A percentile compares a stretch with the other conserved stretches of the same genome.
Evolutionary conservation across 2,797 vertebrate genomes (phyloP).

Genomic region (Clamator glandarius): DNA sequence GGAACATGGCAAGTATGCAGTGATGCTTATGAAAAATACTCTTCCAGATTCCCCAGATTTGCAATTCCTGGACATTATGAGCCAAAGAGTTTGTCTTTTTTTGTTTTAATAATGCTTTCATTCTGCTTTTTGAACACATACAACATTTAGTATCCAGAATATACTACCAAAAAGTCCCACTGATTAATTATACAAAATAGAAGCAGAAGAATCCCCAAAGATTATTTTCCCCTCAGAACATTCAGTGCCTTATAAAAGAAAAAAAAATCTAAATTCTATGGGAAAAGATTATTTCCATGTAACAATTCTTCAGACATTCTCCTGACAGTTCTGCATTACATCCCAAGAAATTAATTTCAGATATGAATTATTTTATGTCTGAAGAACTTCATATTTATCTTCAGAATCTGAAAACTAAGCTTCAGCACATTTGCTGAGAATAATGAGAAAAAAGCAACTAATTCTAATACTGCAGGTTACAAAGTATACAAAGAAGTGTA

Average conservation of each 20-base stretch:
- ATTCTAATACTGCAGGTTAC: neutral
- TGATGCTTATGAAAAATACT: neutral
- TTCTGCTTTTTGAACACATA: neutral
- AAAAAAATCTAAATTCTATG: neutral
- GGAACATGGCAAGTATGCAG: neutral
- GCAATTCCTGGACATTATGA: fast-evolving
- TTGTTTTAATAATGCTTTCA: neutral
- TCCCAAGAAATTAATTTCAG: neutral
- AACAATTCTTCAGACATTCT: neutral
- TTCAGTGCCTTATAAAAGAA: neutral
- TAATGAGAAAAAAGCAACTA: neutral
- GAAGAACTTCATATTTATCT: neutral
- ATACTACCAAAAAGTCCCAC: neutral
- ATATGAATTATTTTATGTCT: neutral
- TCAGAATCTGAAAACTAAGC: neutral
- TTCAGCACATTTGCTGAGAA: neutral
- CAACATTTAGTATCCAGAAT: neutral
- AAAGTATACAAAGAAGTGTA: neutral
- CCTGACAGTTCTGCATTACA: neutral
- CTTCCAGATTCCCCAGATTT: neutral
- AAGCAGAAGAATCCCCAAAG: neutral
- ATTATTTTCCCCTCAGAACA: neutral
- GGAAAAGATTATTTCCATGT: neutral
- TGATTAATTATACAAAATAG: neutral
- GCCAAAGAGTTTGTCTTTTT: neutral